phyloP scores from a whole-genome alignment of 2,113 vertebrate species.

The Urocynchramus pylzowi region DNA sequence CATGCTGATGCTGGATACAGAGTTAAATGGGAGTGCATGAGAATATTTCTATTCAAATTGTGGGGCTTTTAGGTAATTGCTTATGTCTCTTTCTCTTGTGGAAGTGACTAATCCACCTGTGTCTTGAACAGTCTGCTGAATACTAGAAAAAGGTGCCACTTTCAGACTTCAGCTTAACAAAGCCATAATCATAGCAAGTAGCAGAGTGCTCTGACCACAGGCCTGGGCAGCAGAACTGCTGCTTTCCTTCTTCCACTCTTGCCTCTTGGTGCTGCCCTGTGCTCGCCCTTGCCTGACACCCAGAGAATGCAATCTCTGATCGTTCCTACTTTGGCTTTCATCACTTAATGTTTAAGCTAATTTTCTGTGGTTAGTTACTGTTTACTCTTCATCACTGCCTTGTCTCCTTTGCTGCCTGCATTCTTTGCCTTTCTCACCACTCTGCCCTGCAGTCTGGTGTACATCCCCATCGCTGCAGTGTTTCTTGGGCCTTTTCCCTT shows the following conservation, averaged over 20 bases:
- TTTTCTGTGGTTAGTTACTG: background rate
- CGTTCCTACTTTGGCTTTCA: background rate
- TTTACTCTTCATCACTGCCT: background rate
- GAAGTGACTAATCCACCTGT: background rate
- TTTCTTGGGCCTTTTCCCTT: background rate
- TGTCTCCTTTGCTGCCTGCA: background rate
- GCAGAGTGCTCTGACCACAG: background rate
- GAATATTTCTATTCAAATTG: background rate
- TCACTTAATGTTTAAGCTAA: background rate
- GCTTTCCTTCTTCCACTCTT: accelerated
- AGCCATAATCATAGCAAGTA: background rate
- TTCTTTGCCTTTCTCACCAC: background rate
- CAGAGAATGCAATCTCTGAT: background rate
- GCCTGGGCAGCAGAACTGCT: background rate
- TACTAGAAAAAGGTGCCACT: background rate
- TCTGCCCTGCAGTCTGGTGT: background rate
- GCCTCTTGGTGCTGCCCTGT: background rate
- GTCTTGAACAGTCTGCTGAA: background rate
- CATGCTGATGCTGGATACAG: background rate
- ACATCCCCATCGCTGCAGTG: accelerated
- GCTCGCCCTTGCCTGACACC: background rate
- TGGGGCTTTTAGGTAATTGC: background rate
- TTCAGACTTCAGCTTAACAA: accelerated
- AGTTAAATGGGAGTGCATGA: background rate
- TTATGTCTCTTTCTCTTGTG: background rate